These are phyloP conservation scores for Stegastes partitus DNA, from an alignment of 2,113 vertebrate genomes.

Conservation along the genomic window DNA sequence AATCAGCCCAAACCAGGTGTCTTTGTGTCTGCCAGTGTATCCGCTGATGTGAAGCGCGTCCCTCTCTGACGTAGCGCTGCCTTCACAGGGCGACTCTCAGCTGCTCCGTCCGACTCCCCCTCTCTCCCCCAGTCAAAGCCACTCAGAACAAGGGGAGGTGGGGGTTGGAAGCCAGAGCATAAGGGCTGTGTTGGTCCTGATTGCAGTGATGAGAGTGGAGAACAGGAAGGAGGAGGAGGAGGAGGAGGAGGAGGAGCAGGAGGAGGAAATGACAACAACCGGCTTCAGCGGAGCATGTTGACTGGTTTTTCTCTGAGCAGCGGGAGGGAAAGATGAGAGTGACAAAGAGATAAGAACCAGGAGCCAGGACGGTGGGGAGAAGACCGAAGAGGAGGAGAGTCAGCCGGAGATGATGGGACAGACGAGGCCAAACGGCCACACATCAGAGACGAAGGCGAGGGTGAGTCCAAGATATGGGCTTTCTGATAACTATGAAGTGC, in stretches of 20 bases:
- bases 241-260: no score
- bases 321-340: not conserved
- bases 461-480: no score
- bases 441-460: not conserved
- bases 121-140: constrained; percentile 44
- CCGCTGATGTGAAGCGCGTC: constrained; percentile 67
- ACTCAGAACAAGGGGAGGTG: constrained; percentile 52
- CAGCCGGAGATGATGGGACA: not conserved
- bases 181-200: constrained; percentile 48
- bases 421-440: not conserved
- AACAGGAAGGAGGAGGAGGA: constrained; percentile 44
- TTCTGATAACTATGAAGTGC: no score
- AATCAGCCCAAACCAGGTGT: constrained; percentile 68
- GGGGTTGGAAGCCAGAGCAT: constrained; percentile 50
- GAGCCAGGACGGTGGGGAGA: constrained; percentile 2
- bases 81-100: constrained; percentile 59
- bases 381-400: constrained; percentile 24
- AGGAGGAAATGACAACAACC: constrained; percentile 22
- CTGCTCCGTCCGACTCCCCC: constrained; percentile 42
- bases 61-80: constrained; percentile 66
- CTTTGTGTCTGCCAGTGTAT: constrained; percentile 74
- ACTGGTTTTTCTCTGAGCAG: not conserved
- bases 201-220: constrained; percentile 57
- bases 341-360: constrained; percentile 1
- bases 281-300: constrained; percentile 18